These are phyloP conservation scores for Ommatoiulus sabulosus DNA, from an alignment of 2,888 invertebrate species.

Conservation along the genomic window DNA sequence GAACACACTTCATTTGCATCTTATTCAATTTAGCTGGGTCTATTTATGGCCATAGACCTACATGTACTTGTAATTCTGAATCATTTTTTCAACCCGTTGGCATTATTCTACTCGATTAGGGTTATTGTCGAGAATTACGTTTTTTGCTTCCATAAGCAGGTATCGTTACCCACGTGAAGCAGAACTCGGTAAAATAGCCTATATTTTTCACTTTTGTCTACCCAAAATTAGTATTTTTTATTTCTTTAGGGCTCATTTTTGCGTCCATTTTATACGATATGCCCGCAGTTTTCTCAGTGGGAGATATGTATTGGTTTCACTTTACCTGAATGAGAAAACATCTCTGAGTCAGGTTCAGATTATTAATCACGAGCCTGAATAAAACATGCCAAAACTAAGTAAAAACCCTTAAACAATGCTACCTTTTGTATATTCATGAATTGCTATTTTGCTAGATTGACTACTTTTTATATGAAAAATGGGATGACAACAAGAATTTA, in stretches of 20 bases:
- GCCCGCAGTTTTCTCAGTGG: background rate
- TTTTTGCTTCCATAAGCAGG: background rate
- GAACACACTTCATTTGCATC: too few relatives aligned
- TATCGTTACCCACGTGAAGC: background rate
- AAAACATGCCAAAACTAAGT: slow-evolving; percentile 29
- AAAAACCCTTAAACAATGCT: background rate
- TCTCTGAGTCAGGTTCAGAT: background rate
- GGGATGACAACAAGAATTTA: background rate
- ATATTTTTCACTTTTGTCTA: background rate
- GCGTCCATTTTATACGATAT: background rate
- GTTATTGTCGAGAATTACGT: background rate
- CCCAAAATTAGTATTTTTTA: background rate
- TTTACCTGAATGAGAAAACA: slow-evolving; percentile 4
- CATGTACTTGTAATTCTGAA: background rate
- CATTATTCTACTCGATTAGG: background rate
- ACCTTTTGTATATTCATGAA: background rate
- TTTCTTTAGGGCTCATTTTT: background rate
- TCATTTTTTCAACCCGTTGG: background rate
- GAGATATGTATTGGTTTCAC: slow-evolving; percentile 35
- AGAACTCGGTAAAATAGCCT: background rate
- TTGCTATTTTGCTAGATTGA: background rate
- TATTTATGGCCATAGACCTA: background rate
- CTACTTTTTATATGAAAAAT: background rate
- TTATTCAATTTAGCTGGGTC: background rate
- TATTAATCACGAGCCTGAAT: background rate